These are phyloP conservation scores for Adrianichthys oophorus DNA, from an alignment of 2,797 vertebrate genomes.

Conservation along the genomic window DNA sequence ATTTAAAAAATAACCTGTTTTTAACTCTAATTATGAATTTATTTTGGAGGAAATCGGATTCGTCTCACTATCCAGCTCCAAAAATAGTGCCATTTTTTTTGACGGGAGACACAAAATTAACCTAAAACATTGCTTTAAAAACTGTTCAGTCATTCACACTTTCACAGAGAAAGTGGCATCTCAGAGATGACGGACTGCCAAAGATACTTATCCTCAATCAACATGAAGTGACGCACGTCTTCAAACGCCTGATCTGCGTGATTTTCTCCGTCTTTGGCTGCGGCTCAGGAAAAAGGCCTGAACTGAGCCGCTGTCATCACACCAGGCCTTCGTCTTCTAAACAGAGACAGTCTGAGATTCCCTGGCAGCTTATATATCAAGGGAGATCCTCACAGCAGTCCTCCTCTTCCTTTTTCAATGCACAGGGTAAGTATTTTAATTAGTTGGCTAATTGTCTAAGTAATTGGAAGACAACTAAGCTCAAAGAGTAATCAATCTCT, in stretches of 20 bases:
- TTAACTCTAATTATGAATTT: too few species aligned
- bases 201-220: slow-evolving; percentile 51
- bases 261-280: slow-evolving; percentile 29
- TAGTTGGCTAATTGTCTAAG: slow-evolving; percentile 99
- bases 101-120: too few species aligned
- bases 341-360: slow-evolving; percentile 73
- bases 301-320: slow-evolving; percentile 45
- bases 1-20: too few species aligned
- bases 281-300: slow-evolving; percentile 35
- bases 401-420: slow-evolving; percentile 93
- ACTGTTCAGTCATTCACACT: slow-evolving; percentile 37
- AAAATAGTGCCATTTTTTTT: too few species aligned
- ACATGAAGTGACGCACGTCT: slow-evolving; percentile 47
- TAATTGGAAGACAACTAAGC: slow-evolving; percentile 99
- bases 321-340: slow-evolving; percentile 61
- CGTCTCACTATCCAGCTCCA: too few species aligned
- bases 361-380: slow-evolving; percentile 89
- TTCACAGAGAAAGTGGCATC: slow-evolving; percentile 24
- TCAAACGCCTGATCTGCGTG: slow-evolving; percentile 40
- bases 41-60: too few species aligned
- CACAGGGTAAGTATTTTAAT: slow-evolving; percentile 99
- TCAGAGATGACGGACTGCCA: slow-evolving; percentile 40
- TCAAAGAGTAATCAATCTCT: slow-evolving; percentile 99
- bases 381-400: slow-evolving; percentile 80
- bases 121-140: background rate